Evolutionary conservation across 2,113 vertebrate species (phyloP), one percentile per base, ranked within the genome.

Genomic region (Heterocephalus glaber): DNA sequence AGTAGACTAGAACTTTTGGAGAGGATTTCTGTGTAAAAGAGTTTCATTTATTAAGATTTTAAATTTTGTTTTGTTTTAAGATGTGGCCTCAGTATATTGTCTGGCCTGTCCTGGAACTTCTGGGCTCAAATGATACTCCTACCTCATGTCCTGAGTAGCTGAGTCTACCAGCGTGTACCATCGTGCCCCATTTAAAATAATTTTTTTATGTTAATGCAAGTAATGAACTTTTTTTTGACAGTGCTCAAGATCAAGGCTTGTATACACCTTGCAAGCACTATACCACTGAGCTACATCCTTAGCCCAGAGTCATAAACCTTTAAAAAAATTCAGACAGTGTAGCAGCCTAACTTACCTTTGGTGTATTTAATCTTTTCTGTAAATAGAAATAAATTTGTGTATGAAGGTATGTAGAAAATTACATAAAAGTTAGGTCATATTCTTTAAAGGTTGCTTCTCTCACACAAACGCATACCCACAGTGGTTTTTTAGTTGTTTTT

Each of bases 141-240:
- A 5, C 52, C 52, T 56, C 52, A 81, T 38, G 35, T 35, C 41
- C 52, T 6, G 35, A 13, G 35, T 81, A 81, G 9, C 52, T 38
- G 20, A 19, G 22, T 56, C 2, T 81, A 26, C 20, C 35, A 54
- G 35, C 17, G 13, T 58, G 52, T 30, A 13, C 77, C 47, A 16
- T 49, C 1, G 4, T 70, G 66, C 66, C n/a, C 13, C 28, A 30
- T 49, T 52, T 58, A 82, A 52, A 47, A 70, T 54, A 41, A 79
- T 68, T 70, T 95, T 88, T 88, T 70, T 70, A 72, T 72, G n/a
- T 86, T 90, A 82, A 76, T 11, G 35, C 47, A 95, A 92, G 30
- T 88, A 87, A 47, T 86, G 56, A 35, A 38, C 35, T 70, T 68
- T 68, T 68, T 17, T 68, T 70, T 9, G 65, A 35, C 65, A 66